Percentiles rank a stretch among this genome's conserved stretches.
These are phyloP conservation scores for Lepidurus apus DNA, from an alignment of 1,140 invertebrate species.

Conservation along the genomic window DNA sequence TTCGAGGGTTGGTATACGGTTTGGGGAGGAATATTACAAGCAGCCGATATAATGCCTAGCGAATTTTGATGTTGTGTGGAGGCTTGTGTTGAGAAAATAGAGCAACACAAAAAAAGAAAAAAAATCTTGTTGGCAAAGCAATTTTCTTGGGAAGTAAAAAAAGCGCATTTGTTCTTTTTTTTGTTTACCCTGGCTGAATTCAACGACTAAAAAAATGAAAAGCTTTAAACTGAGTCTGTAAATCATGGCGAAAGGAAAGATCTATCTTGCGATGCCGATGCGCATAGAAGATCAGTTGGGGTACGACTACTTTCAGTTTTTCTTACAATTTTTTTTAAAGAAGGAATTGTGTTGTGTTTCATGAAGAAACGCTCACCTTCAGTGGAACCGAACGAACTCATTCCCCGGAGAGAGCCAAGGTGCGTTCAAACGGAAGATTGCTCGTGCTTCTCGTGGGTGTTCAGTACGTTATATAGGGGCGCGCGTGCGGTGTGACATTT, in stretches of 20 bases:
- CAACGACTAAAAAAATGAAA: background rate
- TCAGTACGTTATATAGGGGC: background rate
- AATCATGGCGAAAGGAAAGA: background rate
- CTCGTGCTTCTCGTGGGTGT: background rate
- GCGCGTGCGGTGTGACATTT: conserved; percentile 13
- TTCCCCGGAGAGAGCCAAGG: conserved; percentile 12
- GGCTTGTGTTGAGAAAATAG: background rate
- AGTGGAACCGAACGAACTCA: background rate
- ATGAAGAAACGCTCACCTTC: background rate
- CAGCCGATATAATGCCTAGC: conserved; percentile 9
- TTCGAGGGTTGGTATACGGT: background rate
- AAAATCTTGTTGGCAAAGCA: conserved; percentile 4
- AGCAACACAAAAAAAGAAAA: background rate
- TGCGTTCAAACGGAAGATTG: conserved; percentile 13
- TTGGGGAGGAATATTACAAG: conserved; percentile 4
- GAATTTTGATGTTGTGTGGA: background rate
- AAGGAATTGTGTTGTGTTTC: background rate
- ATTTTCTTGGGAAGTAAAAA: background rate
- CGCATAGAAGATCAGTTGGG: background rate
- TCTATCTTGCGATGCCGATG: conserved; percentile 6
- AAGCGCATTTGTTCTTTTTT: background rate
- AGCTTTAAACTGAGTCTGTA: conserved; percentile 5
- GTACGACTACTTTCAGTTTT: background rate
- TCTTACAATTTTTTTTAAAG: background rate
- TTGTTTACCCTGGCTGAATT: background rate